Evolutionary conservation across 64 coral and sea anemone genomes (phyloP).

Genomic region (Actinia equina): DNA sequence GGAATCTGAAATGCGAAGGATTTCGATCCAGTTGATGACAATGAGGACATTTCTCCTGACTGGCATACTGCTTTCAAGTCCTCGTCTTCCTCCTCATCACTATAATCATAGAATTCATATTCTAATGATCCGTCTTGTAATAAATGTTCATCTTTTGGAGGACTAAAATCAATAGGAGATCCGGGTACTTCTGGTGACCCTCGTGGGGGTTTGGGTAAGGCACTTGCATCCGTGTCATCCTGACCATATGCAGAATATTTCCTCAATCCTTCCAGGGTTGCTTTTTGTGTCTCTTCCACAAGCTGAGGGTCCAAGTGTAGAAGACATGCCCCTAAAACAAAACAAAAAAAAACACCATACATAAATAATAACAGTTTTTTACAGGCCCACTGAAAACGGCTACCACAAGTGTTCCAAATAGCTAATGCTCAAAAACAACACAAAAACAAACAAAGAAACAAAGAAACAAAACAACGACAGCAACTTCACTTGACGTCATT

Average conservation of each 20-base stretch:
- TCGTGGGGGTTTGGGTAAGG: slow-evolving; percentile 29
- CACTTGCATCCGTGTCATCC: neutral
- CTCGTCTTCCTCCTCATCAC: slow-evolving; percentile 12
- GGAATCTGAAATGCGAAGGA: slow-evolving; percentile 36
- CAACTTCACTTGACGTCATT: no score
- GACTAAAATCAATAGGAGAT: neutral
- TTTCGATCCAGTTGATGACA: slow-evolving; percentile 27
- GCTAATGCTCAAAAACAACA: no score
- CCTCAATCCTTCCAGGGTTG: slow-evolving; percentile 18
- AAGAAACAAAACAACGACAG: no score
- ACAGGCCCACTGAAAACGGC: no score
- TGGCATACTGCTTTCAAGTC: neutral
- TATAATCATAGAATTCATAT: neutral
- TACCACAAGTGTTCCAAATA: no score
- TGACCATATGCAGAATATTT: slow-evolving; percentile 56
- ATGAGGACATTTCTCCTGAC: neutral
- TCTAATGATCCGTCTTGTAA: neutral
- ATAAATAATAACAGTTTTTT: no score
- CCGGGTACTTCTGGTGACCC: slow-evolving; percentile 37
- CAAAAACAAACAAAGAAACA: no score
- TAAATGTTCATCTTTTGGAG: neutral
- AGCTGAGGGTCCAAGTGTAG: slow-evolving; percentile 40
- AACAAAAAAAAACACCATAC: neutral
- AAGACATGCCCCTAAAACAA: slow-evolving; percentile 11
- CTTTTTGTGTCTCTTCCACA: neutral